Base-by-base conservation (phyloP, 2,797 vertebrate genomes). In the Sandelia bainsii region DNA sequence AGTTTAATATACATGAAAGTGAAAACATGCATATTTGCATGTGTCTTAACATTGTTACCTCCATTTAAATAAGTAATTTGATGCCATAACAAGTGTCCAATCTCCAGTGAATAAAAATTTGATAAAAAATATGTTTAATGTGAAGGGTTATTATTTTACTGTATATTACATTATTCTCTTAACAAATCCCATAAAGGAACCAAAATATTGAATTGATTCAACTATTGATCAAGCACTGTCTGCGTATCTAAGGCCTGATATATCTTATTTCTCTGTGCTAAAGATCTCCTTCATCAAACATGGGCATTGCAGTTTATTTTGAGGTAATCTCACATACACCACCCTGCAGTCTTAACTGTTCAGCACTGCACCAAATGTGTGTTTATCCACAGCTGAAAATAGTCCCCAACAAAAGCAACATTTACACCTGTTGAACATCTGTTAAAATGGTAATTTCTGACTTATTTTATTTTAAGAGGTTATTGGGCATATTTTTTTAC, bases 1-100 rank as follows among this genome's bases (percentile, higher is more conserved):
- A 13, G 51, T 73, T 87, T 83, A 77, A 74, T 20, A 49, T 0
- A 64, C 54, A 59, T 70, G 60, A 75, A 74, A 64, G 72, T 50
- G 62, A 83, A 85, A 23, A 25, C 19, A 37, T 12, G 56, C 0
- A 1, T 32, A 52, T 77, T 52, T 76, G 54, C 37, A 65, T 0
- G 17, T 53, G 22, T 62, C 49, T 32, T 27, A n/a, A 44, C 34
- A 57, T 37, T 20, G 39, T 65, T 10, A 2, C 51, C 19, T 8
- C 17, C 1, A 17, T 53, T 48, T 13, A 0, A 67, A 34, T 52
- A n/a, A 20, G 39, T 53, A 0, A 56, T 14, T 23, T 20, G 9
- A 52, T 13, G 10, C 10, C 16, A 44, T 3, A 19, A 1, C 4
- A 22, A 20, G 11, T 13, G 23, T 3, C 1, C 8, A 27, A 46